phyloP scores from a whole-genome alignment of 2,797 vertebrate genomes.

The Tachyglossus aculeatus region DNA sequence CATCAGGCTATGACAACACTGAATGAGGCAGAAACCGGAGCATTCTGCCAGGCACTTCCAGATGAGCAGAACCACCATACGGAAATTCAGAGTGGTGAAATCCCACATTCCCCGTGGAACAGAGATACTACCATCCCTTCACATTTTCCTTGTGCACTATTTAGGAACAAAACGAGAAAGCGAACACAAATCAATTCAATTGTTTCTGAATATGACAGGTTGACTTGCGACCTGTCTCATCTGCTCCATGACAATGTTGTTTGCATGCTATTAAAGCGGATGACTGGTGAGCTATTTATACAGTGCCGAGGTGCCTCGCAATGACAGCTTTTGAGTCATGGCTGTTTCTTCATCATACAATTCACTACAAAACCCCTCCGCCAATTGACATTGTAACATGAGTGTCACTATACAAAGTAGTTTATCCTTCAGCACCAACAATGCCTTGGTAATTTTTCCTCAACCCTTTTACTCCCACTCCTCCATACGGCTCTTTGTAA shows the following conservation, averaged over 20 bases:
- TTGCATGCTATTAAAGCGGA: conserved; percentile 37
- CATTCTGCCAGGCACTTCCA: no score
- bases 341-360: conserved; percentile 1
- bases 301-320: not conserved
- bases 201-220: conserved; percentile 35
- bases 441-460: not conserved
- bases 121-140: not conserved
- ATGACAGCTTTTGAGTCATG: conserved; percentile 45
- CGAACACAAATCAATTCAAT: conserved; percentile 41
- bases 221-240: conserved; percentile 31
- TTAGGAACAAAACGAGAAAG: conserved; percentile 33
- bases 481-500: not conserved
- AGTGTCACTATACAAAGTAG: not conserved
- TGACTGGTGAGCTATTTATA: not conserved
- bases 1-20: not conserved
- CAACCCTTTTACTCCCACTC: not conserved
- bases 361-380: conserved; percentile 13
- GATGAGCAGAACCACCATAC: not conserved
- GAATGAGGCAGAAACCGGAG: no score
- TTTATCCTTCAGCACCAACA: conserved; percentile 24
- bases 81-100: not conserved
- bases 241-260: conserved; percentile 21
- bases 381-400: not conserved
- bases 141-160: not conserved
- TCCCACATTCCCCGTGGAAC: not conserved